Conservation (phyloP, 2,113 vertebrate genomes). For the Tragelaphus strepsiceros region DNA sequence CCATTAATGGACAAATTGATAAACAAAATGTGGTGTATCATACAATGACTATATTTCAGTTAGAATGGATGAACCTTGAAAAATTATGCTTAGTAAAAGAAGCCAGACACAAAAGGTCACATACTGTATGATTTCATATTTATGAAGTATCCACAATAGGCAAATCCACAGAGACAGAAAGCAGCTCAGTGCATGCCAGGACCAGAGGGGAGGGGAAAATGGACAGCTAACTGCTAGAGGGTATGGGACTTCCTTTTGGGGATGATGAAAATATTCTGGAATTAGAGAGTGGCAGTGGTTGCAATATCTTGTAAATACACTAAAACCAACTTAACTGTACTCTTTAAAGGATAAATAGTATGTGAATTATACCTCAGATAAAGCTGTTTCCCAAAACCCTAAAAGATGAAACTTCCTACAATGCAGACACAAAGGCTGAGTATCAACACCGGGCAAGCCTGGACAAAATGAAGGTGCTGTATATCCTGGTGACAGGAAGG, state of each 20-base stretch:
- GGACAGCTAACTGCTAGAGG: not conserved
- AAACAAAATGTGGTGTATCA: not conserved
- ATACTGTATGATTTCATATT: not conserved
- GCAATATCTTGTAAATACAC: not conserved
- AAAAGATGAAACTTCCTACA: not conserved
- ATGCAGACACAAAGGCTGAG: not conserved
- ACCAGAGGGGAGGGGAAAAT: not conserved
- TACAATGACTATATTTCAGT: not conserved
- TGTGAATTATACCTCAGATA: not conserved
- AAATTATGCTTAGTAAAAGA: not conserved
- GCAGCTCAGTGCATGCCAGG: not conserved
- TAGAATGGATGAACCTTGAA: not conserved
- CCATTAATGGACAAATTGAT: not conserved
- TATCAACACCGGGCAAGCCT: not conserved
- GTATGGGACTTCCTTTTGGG: not conserved
- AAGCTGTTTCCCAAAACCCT: not conserved
- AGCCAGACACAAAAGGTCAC: not conserved
- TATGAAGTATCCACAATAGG: not conserved
- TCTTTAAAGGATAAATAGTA: not conserved
- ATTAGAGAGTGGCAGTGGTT: not conserved
- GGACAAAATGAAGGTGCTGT: not conserved
- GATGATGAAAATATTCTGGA: conserved; percentile 31
- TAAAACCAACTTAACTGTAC: not conserved
- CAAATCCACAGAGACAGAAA: conserved; percentile 17
- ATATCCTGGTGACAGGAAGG: not conserved